Evolutionary conservation across 53 echinoderm and acorn worm genomes (phyloP).

Genomic region (Holothuria leucospilota): DNA sequence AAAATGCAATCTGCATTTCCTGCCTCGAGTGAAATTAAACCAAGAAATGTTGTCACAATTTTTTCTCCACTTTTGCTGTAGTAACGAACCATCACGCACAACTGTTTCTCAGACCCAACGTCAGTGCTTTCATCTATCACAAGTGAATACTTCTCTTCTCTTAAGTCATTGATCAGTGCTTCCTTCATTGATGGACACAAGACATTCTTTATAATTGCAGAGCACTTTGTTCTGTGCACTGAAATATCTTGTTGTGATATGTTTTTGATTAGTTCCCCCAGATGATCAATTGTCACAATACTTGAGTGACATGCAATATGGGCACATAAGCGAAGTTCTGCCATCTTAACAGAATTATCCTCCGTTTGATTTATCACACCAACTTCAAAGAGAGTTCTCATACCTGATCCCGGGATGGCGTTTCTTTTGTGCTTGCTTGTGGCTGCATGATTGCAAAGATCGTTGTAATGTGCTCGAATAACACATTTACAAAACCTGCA

Average conservation of each 20-base stretch:
- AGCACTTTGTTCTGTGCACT: constrained; percentile 24
- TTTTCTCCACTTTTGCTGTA: not conserved
- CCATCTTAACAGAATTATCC: constrained; percentile 4
- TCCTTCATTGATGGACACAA: constrained; percentile 23
- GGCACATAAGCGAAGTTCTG: constrained; percentile 17
- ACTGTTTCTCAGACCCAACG: constrained; percentile 28
- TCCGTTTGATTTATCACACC: not conserved
- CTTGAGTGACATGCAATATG: not conserved
- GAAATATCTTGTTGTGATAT: constrained; percentile 28
- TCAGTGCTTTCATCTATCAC: constrained; percentile 23
- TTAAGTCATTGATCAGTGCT: constrained; percentile 19
- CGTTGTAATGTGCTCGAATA: not conserved
- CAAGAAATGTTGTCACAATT: constrained; percentile 20
- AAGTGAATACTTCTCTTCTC: not conserved
- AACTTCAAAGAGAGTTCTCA: constrained; percentile 1
- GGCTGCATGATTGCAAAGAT: constrained; percentile 15
- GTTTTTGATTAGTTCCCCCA: constrained; percentile 27
- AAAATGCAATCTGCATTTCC: constrained; percentile 3
- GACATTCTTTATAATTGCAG: constrained; percentile 26
- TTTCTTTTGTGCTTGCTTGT: constrained; percentile 14
- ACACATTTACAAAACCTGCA: constrained; percentile 11
- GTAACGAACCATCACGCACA: constrained; percentile 28
- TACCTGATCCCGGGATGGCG: not conserved
- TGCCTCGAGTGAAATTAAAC: not conserved
- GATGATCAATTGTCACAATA: constrained; percentile 20